Conservation (phyloP, 2,113 vertebrate genomes). For the Plestiodon gilberti region DNA sequence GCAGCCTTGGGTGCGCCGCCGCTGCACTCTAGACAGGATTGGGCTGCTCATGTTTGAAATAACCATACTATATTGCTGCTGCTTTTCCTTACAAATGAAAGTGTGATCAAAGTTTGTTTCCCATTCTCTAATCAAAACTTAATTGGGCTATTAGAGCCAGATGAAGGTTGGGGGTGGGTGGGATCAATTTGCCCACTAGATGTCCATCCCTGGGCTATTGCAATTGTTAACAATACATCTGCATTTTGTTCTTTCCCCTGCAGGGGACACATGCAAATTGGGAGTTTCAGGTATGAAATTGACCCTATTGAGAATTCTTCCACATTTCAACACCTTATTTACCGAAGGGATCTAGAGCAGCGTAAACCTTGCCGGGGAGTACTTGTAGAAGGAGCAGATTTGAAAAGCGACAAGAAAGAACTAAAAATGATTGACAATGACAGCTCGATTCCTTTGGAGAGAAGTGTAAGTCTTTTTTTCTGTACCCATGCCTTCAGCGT, state of each 20-base stretch:
- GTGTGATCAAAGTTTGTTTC: neutral
- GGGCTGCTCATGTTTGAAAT: too few species aligned
- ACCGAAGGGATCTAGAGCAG: neutral
- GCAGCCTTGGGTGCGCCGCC: too few species aligned
- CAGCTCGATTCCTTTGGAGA: neutral
- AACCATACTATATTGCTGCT: neutral
- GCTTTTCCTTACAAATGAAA: neutral
- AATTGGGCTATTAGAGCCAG: neutral
- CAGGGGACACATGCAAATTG: conserved; percentile 20
- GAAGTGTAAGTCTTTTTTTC: neutral
- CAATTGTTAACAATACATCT: neutral
- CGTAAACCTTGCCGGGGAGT: neutral
- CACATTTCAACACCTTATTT: conserved; percentile 21
- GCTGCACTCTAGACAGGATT: too few species aligned
- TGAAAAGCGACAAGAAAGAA: neutral
- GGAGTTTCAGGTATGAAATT: neutral
- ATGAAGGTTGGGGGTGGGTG: too few species aligned
- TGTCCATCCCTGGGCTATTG: too few species aligned
- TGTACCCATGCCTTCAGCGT: neutral
- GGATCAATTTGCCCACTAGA: too few species aligned
- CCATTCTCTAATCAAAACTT: neutral
- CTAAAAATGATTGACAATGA: neutral
- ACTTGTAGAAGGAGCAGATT: neutral
- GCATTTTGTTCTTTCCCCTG: neutral
- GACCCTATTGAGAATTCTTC: conserved; percentile 2